These are phyloP conservation scores for Orthosia gracilis DNA, from an alignment of 2,888 invertebrate species.

Conservation along the genomic window DNA sequence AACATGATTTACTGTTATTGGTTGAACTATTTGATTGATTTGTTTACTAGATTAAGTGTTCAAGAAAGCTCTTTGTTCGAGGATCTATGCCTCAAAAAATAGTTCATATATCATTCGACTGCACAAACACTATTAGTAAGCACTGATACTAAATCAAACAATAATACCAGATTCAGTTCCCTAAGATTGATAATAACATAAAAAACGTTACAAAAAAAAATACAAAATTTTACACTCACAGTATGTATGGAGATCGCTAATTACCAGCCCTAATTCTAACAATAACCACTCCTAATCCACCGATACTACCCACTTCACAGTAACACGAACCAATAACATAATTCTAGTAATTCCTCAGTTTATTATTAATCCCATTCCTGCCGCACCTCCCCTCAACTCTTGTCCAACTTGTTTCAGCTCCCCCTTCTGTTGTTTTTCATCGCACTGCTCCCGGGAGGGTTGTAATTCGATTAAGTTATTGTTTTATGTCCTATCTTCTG, in stretches of 20 bases:
- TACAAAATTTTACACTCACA: too few species aligned
- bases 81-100: too few species aligned
- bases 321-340: constrained; percentile 40
- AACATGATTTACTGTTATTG: too few species aligned
- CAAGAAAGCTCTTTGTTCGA: too few species aligned
- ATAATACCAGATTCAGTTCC: too few species aligned
- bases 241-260: too few species aligned
- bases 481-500: constrained; percentile 68
- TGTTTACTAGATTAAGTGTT: neutral
- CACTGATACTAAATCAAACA: too few species aligned
- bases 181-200: too few species aligned
- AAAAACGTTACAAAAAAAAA: too few species aligned
- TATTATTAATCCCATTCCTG: constrained; percentile 49
- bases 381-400: constrained; percentile 40
- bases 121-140: too few species aligned
- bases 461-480: constrained; percentile 77
- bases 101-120: too few species aligned
- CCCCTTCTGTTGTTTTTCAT: constrained; percentile 71
- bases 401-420: constrained; percentile 57
- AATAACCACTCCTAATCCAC: constrained; percentile 22
- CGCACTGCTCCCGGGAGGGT: constrained; percentile 55
- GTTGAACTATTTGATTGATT: neutral
- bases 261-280: constrained; percentile 1
- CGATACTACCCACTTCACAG: neutral
- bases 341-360: constrained; percentile 54